A percentile compares a stretch with the other conserved stretches of the same genome.
These are phyloP conservation scores for Maccullochella peelii DNA, from an alignment of 2,113 vertebrate genomes.

Conservation along the genomic window DNA sequence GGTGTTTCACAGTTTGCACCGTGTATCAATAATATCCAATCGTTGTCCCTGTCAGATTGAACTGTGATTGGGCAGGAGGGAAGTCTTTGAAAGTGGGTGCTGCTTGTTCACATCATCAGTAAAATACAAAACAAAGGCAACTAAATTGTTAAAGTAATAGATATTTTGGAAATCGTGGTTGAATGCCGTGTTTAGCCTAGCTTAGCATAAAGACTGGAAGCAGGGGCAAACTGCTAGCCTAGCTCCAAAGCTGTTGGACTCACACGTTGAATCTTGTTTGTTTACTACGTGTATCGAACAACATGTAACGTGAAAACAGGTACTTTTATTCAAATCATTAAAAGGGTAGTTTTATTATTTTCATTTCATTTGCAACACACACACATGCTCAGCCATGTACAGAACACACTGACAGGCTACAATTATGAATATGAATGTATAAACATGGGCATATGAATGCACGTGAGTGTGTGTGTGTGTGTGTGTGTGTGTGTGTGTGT, in stretches of 20 bases:
- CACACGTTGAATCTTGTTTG: background rate
- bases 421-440: background rate
- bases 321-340: background rate
- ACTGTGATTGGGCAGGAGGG: background rate
- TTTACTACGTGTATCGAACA: background rate
- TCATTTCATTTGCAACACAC: background rate
- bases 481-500: slow-evolving; percentile 10
- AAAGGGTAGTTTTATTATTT: background rate
- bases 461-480: slow-evolving; percentile 25
- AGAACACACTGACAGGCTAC: background rate
- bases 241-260: too few species aligned
- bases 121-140: background rate
- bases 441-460: background rate
- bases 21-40: background rate
- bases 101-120: background rate
- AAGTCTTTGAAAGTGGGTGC: background rate
- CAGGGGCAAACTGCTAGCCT: background rate
- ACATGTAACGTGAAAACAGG: background rate
- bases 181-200: background rate
- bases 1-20: background rate
- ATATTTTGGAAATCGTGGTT: background rate
- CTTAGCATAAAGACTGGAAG: background rate
- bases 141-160: background rate
- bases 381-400: background rate
- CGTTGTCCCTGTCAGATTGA: background rate